Evolutionary conservation across 2,797 vertebrate genomes (phyloP).

Genomic region (Decapterus maruadsi): DNA sequence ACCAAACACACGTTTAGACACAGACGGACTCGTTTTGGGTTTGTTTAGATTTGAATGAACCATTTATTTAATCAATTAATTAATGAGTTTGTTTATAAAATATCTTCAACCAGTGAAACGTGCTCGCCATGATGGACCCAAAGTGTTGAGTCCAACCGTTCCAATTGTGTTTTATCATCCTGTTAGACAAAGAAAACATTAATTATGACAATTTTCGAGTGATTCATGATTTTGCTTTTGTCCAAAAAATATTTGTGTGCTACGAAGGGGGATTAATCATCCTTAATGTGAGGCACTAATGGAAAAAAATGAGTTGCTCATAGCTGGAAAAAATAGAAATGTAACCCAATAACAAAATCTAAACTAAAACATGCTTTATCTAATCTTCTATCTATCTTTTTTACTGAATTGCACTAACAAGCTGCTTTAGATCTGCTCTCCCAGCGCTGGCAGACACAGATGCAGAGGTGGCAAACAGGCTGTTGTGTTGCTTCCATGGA

Average conservation of each 20-base stretch:
- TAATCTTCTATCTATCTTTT: not conserved
- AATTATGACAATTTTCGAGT: too few relatives aligned
- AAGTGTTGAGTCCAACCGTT: not conserved
- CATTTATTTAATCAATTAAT: not conserved
- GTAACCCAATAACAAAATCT: not conserved
- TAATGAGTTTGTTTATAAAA: not conserved
- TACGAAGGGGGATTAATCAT: not conserved
- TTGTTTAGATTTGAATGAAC: too few relatives aligned
- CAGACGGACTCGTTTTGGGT: not conserved
- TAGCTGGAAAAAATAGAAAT: not conserved
- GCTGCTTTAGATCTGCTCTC: constrained; percentile 8
- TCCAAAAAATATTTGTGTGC: not conserved
- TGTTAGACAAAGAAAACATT: not conserved
- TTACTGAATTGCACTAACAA: not conserved
- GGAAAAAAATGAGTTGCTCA: not conserved
- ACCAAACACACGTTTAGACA: not conserved
- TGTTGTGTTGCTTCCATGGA: constrained; percentile 17
- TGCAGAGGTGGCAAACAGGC: not conserved
- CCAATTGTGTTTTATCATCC: not conserved
- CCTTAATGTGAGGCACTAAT: not conserved
- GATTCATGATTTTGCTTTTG: not conserved
- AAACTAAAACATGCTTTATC: not conserved
- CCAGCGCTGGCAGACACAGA: not conserved
- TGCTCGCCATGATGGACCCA: not conserved
- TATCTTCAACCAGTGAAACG: not conserved